Percentiles rank a stretch among this genome's conserved stretches.
phyloP scores from a whole-genome alignment of 1,140 invertebrate genomes.

The Galleria mellonella region DNA sequence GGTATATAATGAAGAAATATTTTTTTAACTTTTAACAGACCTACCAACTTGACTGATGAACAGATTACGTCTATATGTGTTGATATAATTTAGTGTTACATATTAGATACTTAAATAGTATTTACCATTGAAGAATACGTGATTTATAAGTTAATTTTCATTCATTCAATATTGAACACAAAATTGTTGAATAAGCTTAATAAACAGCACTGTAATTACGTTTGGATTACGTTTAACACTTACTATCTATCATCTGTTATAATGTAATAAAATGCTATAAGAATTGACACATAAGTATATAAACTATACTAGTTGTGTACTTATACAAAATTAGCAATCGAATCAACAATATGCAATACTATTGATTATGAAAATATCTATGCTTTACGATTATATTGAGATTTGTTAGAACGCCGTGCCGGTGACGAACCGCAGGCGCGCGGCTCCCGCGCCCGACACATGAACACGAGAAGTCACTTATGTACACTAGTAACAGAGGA shows the following conservation, averaged over 20 bases:
- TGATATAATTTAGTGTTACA: constrained; percentile 12
- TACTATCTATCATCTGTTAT: constrained; percentile 69
- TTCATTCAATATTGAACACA: constrained; percentile 23
- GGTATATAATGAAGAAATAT: constrained; percentile 17
- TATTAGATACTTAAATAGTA: constrained; percentile 12
- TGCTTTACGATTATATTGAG: constrained; percentile 50
- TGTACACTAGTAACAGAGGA: constrained; percentile 50
- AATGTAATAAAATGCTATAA: constrained; percentile 73
- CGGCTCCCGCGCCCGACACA: constrained; percentile 13
- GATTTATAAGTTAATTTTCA: constrained; percentile 10
- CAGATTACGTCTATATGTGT: constrained; percentile 4
- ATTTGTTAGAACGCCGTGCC: constrained; percentile 21
- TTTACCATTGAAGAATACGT: constrained; percentile 19
- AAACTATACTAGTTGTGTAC: constrained; percentile 75
- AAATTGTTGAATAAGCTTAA: constrained; percentile 40
- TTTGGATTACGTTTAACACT: constrained; percentile 66
- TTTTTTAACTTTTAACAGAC: constrained; percentile 15
- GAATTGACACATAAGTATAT: constrained; percentile 77
- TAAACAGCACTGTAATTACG: constrained; percentile 40
- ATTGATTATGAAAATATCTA: constrained; percentile 72
- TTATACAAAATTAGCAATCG: constrained; percentile 72
- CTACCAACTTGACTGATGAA: constrained; percentile 18
- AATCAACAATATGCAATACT: constrained; percentile 67
- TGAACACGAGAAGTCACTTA: constrained; percentile 60
- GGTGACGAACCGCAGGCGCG: constrained; percentile 10